Base-by-base conservation (phyloP, 2,113 vertebrate species). In the Planiliza haematocheilus region DNA sequence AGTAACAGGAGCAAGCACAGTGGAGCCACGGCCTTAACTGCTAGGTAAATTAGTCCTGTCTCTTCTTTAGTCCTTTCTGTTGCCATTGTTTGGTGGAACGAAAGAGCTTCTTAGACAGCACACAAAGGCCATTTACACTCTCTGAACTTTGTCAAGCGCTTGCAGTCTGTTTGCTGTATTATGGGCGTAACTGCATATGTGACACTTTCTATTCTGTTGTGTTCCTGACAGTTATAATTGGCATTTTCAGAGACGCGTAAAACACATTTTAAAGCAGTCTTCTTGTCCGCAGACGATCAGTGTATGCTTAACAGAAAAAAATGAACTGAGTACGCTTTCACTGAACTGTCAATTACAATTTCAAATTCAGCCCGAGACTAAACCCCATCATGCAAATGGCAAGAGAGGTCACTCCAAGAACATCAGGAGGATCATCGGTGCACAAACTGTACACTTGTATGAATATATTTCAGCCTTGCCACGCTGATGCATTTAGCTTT, bases 1-100 rank as follows among this genome's bases (percentile, higher is more conserved):
- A 88, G 84, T 94, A 94, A 93, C 92, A 94, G 93, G 86, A 92
- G 89, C 88, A 77, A 78, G 86, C 84, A 86, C 72, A 74, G 56
- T 78, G 50, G 70, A 87, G 85, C 88, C 89, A 88, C 88, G 90
- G 86, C 85, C 84, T 92, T 90, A 91, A 93, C 92, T 94, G 91
- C 87, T 92, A 93, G 86, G 90, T 88, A 93, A 94, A 94, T 92
- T 76, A 83, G 74, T 45, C 81, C 80, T 86, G 87, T 87, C 70
- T 89, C 34, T 77, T 52, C 71, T 59, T 69, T 10, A 36, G 14
- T 7, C 24, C 21, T 50, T 79, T 82, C 53, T 74, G 36, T 77
- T 70, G 59, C 24, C 59, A 78, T 91, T 90, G 89, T 90, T 79
- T 82, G 53, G 64, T 43, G 71, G 80, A 85, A 84, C 90, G 90